Conservation (phyloP, 2,888 invertebrate species). For the Helleia helle region DNA sequence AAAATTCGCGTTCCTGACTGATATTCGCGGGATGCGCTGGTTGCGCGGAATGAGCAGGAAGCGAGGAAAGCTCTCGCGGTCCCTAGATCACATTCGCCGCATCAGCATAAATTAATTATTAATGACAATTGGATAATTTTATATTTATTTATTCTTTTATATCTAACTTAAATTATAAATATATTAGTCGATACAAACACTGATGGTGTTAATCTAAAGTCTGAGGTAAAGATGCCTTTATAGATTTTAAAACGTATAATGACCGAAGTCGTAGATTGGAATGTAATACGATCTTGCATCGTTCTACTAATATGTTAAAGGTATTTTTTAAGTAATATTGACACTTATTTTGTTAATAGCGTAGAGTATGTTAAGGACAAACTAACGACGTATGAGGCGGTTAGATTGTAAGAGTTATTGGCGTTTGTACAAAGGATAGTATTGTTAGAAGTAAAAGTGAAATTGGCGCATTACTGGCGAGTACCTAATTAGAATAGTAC, state of each 20-base stretch:
- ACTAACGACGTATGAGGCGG: conserved; percentile 63
- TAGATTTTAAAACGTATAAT: conserved; percentile 66
- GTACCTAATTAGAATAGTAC: conserved; percentile 72
- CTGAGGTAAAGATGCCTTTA: conserved; percentile 74
- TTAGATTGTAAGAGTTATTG: conserved; percentile 64
- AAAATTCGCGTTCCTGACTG: conserved; percentile 17
- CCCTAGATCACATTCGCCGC: conserved; percentile 12
- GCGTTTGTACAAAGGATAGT: conserved; percentile 71
- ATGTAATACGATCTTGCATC: conserved; percentile 59
- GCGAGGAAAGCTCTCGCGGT: conserved; percentile 8
- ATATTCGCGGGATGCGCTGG: conserved; percentile 11
- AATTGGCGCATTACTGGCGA: conserved; percentile 75
- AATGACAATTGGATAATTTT: conserved; percentile 48
- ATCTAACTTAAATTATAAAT: conserved; percentile 57
- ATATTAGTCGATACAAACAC: conserved; percentile 61
- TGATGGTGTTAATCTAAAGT: conserved; percentile 71
- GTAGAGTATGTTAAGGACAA: conserved; percentile 55
- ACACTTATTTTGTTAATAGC: conserved; percentile 69
- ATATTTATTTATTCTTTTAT: conserved; percentile 63
- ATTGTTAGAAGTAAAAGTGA: conserved; percentile 64
- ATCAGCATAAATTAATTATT: conserved; percentile 31
- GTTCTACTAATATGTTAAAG: conserved; percentile 60
- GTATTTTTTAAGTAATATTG: conserved; percentile 63
- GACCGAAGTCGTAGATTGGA: conserved; percentile 54
- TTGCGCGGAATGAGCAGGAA: conserved; percentile 9